A percentile compares a stretch with the other conserved stretches of the same genome.
Evolutionary conservation across 2,797 vertebrate species (phyloP).

Genomic region (Parotocinclus haroldoi): DNA sequence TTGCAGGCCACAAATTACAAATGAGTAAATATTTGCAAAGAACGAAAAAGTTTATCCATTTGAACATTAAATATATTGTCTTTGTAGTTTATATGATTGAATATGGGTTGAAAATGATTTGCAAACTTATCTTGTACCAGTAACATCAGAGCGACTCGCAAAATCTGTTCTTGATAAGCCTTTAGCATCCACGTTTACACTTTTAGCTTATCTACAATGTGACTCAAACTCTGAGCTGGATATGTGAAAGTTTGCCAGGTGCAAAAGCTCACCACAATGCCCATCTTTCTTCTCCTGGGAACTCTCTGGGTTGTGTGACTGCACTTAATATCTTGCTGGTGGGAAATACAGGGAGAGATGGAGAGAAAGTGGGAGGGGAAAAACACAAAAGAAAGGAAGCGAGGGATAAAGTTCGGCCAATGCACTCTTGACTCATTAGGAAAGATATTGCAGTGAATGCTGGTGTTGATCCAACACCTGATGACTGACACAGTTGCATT

Average conservation of each 20-base stretch:
- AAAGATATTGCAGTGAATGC: conserved; percentile 3
- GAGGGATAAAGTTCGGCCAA: conserved; percentile 19
- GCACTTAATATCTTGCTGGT: conserved; percentile 21
- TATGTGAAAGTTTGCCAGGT: conserved; percentile 34
- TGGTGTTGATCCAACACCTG: background rate
- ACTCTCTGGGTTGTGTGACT: conserved; percentile 23
- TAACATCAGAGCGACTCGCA: no score
- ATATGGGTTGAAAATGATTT: no score
- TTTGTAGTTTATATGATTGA: no score
- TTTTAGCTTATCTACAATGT: background rate
- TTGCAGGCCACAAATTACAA: no score
- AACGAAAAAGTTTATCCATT: no score
- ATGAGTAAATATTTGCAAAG: no score
- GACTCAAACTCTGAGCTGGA: conserved; percentile 19
- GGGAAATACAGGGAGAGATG: conserved; percentile 22
- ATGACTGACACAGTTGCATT: no score
- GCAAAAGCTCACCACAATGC: conserved; percentile 40
- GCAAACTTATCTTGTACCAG: no score
- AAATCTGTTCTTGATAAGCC: background rate
- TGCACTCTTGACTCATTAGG: conserved; percentile 3
- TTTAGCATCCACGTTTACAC: conserved; percentile 7
- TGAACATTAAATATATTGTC: no score
- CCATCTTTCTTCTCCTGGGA: conserved; percentile 39
- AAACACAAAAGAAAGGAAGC: conserved; percentile 14
- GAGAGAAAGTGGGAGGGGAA: conserved; percentile 21